Evolutionary conservation across 1,140 invertebrate species (phyloP).

Genomic region (Campoletis sonorensis): DNA sequence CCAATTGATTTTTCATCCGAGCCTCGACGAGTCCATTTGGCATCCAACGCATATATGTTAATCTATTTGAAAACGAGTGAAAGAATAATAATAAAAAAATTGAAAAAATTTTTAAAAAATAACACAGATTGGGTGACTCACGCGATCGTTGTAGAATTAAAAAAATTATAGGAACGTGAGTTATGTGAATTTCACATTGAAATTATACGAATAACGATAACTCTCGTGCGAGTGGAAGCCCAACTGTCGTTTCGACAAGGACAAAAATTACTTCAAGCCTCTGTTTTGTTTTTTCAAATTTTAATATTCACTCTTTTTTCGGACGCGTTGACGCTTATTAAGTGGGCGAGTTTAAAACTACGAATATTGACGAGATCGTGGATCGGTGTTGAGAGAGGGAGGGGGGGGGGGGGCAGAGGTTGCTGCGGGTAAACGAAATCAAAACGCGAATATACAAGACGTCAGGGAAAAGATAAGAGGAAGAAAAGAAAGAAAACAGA

Average conservation of each 20-base stretch:
- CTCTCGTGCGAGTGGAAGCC: not conserved
- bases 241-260: not conserved
- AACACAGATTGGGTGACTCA: no score
- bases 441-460: not conserved
- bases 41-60: no score
- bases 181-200: not conserved
- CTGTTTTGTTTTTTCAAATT: no score
- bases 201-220: not conserved
- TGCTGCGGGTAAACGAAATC: no score
- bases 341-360: conserved; percentile 26
- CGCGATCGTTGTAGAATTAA: not conserved
- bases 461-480: not conserved
- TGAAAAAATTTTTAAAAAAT: no score
- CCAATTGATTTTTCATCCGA: no score
- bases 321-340: conserved; percentile 16
- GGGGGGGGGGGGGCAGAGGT: no score
- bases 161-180: not conserved
- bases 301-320: no score
- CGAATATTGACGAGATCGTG: conserved; percentile 22
- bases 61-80: no score
- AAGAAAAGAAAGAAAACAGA: conserved; percentile 27
- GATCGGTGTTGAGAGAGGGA: not conserved
- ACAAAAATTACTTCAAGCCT: not conserved
- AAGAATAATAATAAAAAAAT: no score
- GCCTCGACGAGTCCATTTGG: no score